Base-by-base conservation (phyloP, 2,888 invertebrate genomes). In the Nomada ruficornis region DNA sequence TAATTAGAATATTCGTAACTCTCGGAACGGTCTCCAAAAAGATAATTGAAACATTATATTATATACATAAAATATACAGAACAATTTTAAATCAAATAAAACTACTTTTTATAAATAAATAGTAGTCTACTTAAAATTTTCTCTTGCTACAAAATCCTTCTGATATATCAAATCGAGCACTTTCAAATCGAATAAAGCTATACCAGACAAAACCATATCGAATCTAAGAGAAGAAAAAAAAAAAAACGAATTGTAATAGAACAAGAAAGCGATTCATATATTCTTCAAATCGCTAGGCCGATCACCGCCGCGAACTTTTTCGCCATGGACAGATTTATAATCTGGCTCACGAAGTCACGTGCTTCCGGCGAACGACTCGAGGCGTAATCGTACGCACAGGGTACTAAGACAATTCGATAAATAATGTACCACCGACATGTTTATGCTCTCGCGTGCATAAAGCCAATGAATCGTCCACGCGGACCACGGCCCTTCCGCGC, bases 341-440 rank as follows among this genome's bases (percentile, higher is more conserved):
- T 77, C 59, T 29, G 47, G 36, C 10, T 5, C 29, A 5, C 52
- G n/a, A 26, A 54, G 76, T 78, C 68, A 79, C 76, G 77, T 74
- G 79, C 69, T 77, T 59, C 78, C 65, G 80, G 20, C 62, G 50
- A 76, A 68, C 47, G 36, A 44, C 86, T 47, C 23, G 18, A n/a
- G 62, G 63, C 82, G 71, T 54, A 79, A 86, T 72, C 57, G 68
- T 67, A 54, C 71, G 76, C 77, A 42, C 78, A 54, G 67, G 67
- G 71, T 54, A 55, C 81, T 88, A 88, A 91, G 89, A 90, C 91
- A 91, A 90, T 92, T 90, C 91, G 86, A 91, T 91, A 91, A 91
- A 91, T 91, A 91, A 91, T 89, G 87, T 85, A 77, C 83, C 76
- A 70, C 64, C 83, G 91, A 92, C 90, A 90, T 89, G 87, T 91